Conservation (phyloP, 2,888 invertebrate genomes). For the Oligia strigilis region DNA sequence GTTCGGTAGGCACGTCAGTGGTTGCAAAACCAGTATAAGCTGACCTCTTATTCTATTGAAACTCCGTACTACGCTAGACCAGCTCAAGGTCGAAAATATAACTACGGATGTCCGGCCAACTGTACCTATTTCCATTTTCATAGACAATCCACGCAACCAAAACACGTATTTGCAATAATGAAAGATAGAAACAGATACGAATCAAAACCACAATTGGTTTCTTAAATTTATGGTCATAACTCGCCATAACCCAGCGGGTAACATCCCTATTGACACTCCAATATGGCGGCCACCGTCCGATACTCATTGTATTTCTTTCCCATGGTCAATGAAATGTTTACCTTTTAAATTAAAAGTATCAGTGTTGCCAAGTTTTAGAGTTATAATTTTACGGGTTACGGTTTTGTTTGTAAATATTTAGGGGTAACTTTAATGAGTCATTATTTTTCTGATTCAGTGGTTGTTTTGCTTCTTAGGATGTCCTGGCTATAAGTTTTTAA, state of each 20-base stretch:
- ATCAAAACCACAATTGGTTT: conserved; percentile 47
- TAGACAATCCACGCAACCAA: neutral
- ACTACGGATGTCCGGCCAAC: neutral
- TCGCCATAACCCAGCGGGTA: conserved; percentile 47
- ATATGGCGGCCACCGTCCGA: conserved; percentile 14
- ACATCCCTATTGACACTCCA: conserved; percentile 57
- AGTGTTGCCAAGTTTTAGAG: conserved; percentile 26
- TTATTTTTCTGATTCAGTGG: conserved; percentile 55
- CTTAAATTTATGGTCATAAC: conserved; percentile 45
- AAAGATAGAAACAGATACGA: conserved; percentile 32
- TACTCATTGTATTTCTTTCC: conserved; percentile 59
- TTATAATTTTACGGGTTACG: conserved; percentile 69
- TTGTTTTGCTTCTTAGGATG: conserved; percentile 14
- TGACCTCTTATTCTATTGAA: neutral
- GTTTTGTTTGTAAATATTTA: conserved; percentile 63
- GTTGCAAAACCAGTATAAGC: neutral
- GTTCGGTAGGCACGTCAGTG: neutral
- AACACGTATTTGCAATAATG: conserved; percentile 7
- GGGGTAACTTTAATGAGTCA: conserved; percentile 59
- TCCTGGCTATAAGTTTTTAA: neutral
- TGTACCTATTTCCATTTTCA: neutral
- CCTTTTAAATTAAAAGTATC: conserved; percentile 61
- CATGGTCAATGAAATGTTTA: conserved; percentile 64
- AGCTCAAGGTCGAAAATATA: neutral
- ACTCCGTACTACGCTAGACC: neutral